These are phyloP conservation scores for Drosophila sproati DNA, from an alignment of 1,140 invertebrate genomes.

Conservation along the genomic window DNA sequence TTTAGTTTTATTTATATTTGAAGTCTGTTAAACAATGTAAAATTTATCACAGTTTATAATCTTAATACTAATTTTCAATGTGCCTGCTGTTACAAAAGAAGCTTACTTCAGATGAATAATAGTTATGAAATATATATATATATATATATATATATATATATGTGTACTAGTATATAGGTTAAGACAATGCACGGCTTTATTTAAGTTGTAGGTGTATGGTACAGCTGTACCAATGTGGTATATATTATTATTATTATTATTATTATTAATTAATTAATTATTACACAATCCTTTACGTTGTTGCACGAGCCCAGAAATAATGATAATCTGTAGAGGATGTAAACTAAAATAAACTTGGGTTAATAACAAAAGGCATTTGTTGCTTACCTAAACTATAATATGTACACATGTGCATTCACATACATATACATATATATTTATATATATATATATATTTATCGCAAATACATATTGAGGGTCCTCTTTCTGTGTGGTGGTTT, in stretches of 20 bases:
- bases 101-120: background rate
- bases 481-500: background rate
- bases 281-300: constrained; percentile 68
- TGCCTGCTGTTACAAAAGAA: constrained; percentile 30
- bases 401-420: constrained; percentile 6
- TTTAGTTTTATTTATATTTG: constrained; percentile 43
- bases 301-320: constrained; percentile 65
- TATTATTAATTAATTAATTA: constrained; percentile 52
- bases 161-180: constrained; percentile 18
- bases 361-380: background rate
- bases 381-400: constrained; percentile 29
- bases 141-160: background rate
- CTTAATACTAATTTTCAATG: constrained; percentile 61
- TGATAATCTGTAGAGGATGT: constrained; percentile 15
- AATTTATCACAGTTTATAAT: constrained; percentile 81
- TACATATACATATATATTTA: background rate
- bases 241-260: background rate
- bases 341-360: background rate
- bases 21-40: constrained; percentile 79
- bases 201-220: constrained; percentile 13
- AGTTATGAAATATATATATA: too few relatives aligned
- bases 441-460: background rate
- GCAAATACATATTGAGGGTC: constrained; percentile 17
- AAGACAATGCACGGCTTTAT: constrained; percentile 43
- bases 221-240: constrained; percentile 27